phyloP scores from a whole-genome alignment of 2,113 vertebrate species.

The Hiodon alosoides region DNA sequence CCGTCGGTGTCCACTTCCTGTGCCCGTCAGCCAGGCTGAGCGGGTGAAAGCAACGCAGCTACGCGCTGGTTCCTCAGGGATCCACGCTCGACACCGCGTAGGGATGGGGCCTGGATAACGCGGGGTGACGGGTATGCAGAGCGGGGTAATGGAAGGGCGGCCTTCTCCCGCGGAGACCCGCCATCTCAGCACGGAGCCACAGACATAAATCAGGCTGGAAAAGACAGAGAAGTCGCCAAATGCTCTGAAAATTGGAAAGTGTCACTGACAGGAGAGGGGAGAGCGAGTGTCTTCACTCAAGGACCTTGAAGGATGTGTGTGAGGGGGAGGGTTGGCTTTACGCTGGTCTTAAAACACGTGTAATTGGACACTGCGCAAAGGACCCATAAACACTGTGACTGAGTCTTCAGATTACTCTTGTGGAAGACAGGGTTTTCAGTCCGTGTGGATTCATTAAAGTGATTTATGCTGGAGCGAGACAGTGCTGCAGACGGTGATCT shows the following conservation, averaged over 20 bases:
- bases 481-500: background rate
- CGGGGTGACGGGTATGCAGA: too few species aligned
- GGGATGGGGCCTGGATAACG: too few species aligned
- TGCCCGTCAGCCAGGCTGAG: background rate
- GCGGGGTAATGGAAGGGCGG: background rate
- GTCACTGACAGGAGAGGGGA: conserved; percentile 55
- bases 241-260: conserved; percentile 46
- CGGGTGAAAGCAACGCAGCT: background rate
- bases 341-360: background rate
- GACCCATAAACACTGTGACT: background rate
- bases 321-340: conserved; percentile 17
- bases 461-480: background rate
- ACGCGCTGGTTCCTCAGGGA: too few species aligned
- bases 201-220: conserved; percentile 5
- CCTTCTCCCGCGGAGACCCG: too few species aligned
- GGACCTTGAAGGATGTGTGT: conserved; percentile 26
- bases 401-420: background rate
- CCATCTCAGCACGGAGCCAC: background rate
- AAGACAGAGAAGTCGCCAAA: conserved; percentile 40
- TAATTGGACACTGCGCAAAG: background rate
- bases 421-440: too few species aligned
- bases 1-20: conserved; percentile 10
- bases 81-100: too few species aligned
- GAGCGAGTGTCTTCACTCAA: conserved; percentile 23
- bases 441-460: background rate